Conservation (phyloP, 2,113 vertebrate species). For the Perccottus glenii region DNA sequence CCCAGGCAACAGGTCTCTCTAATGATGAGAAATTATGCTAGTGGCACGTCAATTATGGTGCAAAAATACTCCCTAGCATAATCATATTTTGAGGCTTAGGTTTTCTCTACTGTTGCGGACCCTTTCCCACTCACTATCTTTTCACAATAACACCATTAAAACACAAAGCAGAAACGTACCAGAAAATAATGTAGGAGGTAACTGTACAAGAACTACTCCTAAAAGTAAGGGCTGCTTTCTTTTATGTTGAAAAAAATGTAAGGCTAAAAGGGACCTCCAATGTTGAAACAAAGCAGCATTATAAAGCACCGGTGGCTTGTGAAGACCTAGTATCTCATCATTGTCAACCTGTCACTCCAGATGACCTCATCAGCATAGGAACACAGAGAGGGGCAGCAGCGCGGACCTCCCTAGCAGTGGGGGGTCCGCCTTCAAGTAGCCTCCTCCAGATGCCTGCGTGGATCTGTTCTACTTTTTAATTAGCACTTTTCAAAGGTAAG, state of each 20-base stretch:
- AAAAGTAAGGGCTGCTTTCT: neutral
- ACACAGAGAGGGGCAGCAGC: slow-evolving; percentile 50
- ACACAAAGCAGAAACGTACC: slow-evolving; percentile 20
- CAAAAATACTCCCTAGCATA: slow-evolving; percentile 42
- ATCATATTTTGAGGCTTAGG: slow-evolving; percentile 39
- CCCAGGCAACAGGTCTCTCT: slow-evolving; percentile 61
- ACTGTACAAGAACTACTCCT: neutral
- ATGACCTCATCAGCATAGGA: slow-evolving; percentile 54
- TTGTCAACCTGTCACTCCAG: slow-evolving; percentile 59
- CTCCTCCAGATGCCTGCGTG: slow-evolving; percentile 52
- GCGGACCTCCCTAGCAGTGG: slow-evolving; percentile 38
- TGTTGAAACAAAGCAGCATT: slow-evolving; percentile 24
- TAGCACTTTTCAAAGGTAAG: slow-evolving; percentile 52
- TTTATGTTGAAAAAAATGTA: neutral
- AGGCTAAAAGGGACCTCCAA: neutral
- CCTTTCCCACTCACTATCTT: slow-evolving; percentile 9
- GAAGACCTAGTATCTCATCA: slow-evolving; percentile 61
- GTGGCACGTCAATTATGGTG: slow-evolving; percentile 55
- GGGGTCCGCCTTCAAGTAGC: slow-evolving; percentile 39
- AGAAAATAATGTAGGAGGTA: slow-evolving; percentile 17
- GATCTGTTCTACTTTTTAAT: slow-evolving; percentile 52
- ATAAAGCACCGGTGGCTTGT: slow-evolving; percentile 43
- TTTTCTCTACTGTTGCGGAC: slow-evolving; percentile 30
- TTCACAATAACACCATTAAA: slow-evolving; percentile 23
- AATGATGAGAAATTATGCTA: slow-evolving; percentile 63